Conservation (phyloP, 2,888 invertebrate genomes). For the Trilocha varians region DNA sequence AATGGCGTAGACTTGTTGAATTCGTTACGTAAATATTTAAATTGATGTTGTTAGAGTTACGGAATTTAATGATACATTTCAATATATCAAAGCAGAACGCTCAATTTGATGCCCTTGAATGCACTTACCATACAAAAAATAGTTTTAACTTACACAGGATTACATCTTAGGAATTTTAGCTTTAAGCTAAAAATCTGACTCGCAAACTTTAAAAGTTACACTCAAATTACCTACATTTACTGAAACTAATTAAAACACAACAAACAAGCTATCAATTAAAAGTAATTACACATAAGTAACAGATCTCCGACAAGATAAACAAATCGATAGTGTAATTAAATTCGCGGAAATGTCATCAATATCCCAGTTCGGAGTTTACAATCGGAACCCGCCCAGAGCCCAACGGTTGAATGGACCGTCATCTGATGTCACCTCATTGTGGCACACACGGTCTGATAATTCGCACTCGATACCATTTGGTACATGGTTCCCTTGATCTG, state of each 20-base stretch:
- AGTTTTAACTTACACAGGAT: no score
- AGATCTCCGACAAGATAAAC: background rate
- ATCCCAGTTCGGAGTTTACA: conserved; percentile 4
- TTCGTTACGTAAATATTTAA: background rate
- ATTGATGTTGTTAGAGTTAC: no score
- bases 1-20: background rate
- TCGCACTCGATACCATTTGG: conserved; percentile 6
- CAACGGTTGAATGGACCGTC: conserved; percentile 5
- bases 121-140: no score
- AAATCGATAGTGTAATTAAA: conserved; percentile 3
- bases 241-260: no score
- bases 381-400: conserved; percentile 10
- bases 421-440: conserved; percentile 11
- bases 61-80: no score
- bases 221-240: no score
- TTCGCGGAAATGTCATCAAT: conserved; percentile 6
- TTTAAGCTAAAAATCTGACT: no score
- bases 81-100: no score
- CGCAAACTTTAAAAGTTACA: no score
- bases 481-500: conserved; percentile 6
- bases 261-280: background rate
- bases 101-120: no score
- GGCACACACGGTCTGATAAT: conserved; percentile 16
- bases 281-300: background rate
- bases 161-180: no score